A percentile compares a stretch with the other conserved stretches of the same genome.
phyloP scores from a whole-genome alignment of 2,113 vertebrate genomes.

The Proteles cristata region DNA sequence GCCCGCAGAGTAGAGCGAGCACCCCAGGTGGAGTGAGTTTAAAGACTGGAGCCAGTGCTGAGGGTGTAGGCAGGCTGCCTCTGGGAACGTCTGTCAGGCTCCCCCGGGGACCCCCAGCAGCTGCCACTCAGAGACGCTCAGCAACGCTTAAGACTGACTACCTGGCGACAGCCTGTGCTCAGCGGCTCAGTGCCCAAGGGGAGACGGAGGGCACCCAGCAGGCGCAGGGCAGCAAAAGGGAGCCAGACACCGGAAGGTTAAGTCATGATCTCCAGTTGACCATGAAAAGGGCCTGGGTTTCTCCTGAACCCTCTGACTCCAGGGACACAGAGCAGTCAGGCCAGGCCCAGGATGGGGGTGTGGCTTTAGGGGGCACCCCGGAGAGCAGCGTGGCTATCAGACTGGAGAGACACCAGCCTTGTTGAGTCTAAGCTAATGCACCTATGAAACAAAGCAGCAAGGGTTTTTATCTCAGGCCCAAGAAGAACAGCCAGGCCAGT shows the following conservation, averaged over 20 bases:
- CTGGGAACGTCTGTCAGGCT: background rate
- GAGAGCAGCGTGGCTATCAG: rapidly evolving
- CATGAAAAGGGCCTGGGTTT: too few relatives aligned
- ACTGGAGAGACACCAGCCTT: background rate
- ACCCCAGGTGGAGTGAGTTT: rapidly evolving
- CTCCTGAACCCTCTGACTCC: background rate
- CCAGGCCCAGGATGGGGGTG: background rate
- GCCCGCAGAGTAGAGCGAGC: background rate
- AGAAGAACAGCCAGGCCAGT: background rate
- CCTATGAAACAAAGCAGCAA: background rate
- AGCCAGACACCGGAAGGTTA: rapidly evolving
- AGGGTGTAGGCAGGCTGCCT: background rate
- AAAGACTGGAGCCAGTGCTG: rapidly evolving
- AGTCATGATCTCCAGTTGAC: too few relatives aligned
- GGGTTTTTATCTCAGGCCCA: background rate
- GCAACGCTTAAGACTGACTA: rapidly evolving
- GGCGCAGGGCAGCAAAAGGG: background rate
- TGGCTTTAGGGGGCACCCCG: too few relatives aligned
- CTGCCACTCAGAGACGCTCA: background rate
- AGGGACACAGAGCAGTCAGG: background rate
- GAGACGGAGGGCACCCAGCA: background rate
- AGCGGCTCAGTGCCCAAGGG: background rate
- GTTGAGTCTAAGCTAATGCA: background rate
- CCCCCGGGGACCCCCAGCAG: rapidly evolving
- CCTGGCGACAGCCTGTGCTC: rapidly evolving